These are phyloP conservation scores for Leucophenga varia DNA, from an alignment of 1,140 invertebrate species.

Conservation along the genomic window DNA sequence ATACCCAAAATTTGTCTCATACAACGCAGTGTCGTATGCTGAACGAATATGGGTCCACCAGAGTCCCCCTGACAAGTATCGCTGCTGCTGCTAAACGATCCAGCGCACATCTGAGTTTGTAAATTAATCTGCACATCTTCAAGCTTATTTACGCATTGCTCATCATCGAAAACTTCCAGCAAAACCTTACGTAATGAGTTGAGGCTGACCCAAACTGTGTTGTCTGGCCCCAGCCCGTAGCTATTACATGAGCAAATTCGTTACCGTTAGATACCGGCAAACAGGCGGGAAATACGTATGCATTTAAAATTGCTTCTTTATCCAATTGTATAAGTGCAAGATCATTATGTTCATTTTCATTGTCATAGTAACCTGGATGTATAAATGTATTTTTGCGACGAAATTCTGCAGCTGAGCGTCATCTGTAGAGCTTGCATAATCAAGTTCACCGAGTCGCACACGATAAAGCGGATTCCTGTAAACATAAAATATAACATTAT, in stretches of 20 bases:
- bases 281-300: constrained; percentile 61
- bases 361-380: constrained; percentile 59
- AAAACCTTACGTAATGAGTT: constrained; percentile 60
- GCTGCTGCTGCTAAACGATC: constrained; percentile 51
- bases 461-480: constrained; percentile 29
- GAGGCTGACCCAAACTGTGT: constrained; percentile 52
- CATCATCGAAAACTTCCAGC: constrained; percentile 41
- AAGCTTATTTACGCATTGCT: constrained; percentile 27
- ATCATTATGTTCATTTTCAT: constrained; percentile 59
- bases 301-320: constrained; percentile 55
- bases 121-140: constrained; percentile 15
- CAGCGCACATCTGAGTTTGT: constrained; percentile 67
- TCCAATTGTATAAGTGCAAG: constrained; percentile 61
- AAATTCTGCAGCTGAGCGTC: constrained; percentile 56
- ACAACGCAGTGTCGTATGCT: constrained; percentile 31
- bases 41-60: constrained; percentile 45
- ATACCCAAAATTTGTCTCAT: constrained; percentile 40
- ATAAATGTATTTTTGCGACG: constrained; percentile 54
- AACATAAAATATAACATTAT: not conserved
- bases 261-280: constrained; percentile 36
- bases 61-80: constrained; percentile 57
- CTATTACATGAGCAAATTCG: constrained; percentile 38
- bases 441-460: constrained; percentile 60
- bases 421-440: constrained; percentile 56
- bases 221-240: constrained; percentile 61